Conservation (phyloP, 2,888 invertebrate species). For the Parelbella ahira region DNA sequence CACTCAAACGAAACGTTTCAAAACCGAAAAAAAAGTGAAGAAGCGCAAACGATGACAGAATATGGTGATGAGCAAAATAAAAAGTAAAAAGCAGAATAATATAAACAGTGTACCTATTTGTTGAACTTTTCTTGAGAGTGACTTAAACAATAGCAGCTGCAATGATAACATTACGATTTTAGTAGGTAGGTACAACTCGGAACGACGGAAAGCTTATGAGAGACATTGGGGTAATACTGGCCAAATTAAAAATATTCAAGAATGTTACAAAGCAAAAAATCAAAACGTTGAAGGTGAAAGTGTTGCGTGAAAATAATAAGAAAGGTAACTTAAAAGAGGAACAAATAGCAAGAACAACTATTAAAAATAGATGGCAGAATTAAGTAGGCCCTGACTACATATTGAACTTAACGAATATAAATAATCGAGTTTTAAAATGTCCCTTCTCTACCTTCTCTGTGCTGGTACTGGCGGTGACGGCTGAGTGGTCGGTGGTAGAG, state of each 20-base stretch:
- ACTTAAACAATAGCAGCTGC: constrained; percentile 80
- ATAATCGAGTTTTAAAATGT: neutral
- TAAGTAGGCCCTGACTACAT: too few relatives aligned
- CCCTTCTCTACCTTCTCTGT: constrained; percentile 75
- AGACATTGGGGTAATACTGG: too few relatives aligned
- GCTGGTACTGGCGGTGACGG: constrained; percentile 70
- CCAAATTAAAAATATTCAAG: too few relatives aligned
- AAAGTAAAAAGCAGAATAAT: constrained; percentile 60
- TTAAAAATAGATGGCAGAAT: too few relatives aligned
- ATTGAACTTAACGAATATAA: neutral
- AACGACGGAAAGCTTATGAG: constrained; percentile 11
- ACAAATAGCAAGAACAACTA: too few relatives aligned
- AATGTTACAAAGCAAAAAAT: too few relatives aligned
- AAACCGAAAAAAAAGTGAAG: constrained; percentile 21
- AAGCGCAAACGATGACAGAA: constrained; percentile 17
- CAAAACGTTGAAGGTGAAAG: constrained; percentile 20
- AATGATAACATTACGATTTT: constrained; percentile 60
- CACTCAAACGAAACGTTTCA: too few relatives aligned
- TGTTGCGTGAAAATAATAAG: neutral
- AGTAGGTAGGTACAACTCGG: constrained; percentile 50
- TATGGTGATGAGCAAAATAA: constrained; percentile 45
- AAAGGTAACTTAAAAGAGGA: too few relatives aligned
- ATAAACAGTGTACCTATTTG: constrained; percentile 74
- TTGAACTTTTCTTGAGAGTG: constrained; percentile 73
- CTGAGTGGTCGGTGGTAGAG: constrained; percentile 60